Evolutionary conservation across 2,888 invertebrate genomes (phyloP), one percentile per base, ranked within the genome.

Genomic region (Pollenia labialis): DNA sequence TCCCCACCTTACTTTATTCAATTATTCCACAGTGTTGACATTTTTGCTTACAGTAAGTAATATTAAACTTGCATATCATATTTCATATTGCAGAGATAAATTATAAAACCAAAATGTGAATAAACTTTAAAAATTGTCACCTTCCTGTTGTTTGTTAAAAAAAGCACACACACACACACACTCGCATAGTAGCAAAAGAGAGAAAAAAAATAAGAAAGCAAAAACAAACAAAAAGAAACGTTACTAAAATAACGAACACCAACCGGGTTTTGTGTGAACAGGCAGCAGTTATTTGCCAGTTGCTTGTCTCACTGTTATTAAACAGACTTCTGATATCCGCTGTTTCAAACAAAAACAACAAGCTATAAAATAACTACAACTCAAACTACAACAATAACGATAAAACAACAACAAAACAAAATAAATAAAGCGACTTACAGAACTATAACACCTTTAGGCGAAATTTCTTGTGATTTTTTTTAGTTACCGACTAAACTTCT

Each of bases 71-170:
- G 74, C 75, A 80, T 79, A 86, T 86, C 80, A 86, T 86, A 80
- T 86, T 82, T 83, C 82, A 86, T 82, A 75, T 64, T 83, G 74
- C 58, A 75, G 60, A 80, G 75, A 86, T 80, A 86, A 86, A 83
- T 86, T 83, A 71, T 79, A 66, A 86, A 86, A 79, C 64, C 68
- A 79, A 74, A 86, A 86, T 86, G 86, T 86, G 86, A 80, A 83
- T 83, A 83, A 86, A 86, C 86, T 86, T 83, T 80, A 74, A 81
- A 69, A 80, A 86, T 86, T 86, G 75, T 86, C 86, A 86, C 82
- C 86, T 86, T 86, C 82, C 86, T 79, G 75, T 74, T 84, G 84
- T 79, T 68, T 69, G 74, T 42, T 79, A 66, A 12, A 74, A 50
- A 46, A 14, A n/a, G 14, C 40, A 12, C 42, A 40, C 10, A n/a